These are phyloP conservation scores for Falco berigora DNA, from an alignment of 2,797 vertebrate species.

Conservation along the genomic window DNA sequence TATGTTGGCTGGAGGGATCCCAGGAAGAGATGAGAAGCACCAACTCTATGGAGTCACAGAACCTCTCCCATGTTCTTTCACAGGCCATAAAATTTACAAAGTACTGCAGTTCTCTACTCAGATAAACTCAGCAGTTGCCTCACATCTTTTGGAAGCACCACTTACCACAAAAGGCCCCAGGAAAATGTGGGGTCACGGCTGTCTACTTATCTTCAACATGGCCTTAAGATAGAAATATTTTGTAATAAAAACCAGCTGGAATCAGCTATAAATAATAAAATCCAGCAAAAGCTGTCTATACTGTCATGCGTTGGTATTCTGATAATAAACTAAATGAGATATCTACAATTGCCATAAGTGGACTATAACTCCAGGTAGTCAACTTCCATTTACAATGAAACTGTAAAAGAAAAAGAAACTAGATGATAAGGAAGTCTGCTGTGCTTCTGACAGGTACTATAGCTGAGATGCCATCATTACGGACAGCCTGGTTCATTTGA, in stretches of 20 bases:
- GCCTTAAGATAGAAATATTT: constrained; percentile 27
- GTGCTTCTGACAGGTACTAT: background rate
- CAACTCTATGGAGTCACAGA: background rate
- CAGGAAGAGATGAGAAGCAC: background rate
- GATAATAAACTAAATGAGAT: background rate
- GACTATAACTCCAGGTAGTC: background rate
- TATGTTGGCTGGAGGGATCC: background rate
- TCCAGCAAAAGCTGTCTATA: background rate
- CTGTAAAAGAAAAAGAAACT: background rate
- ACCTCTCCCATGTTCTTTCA: background rate
- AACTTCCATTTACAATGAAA: background rate
- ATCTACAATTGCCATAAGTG: background rate
- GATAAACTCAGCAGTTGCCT: background rate
- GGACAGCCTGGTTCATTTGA: background rate
- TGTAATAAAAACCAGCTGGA: background rate
- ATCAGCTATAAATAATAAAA: constrained; percentile 18
- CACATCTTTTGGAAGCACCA: background rate
- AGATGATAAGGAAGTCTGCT: background rate
- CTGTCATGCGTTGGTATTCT: background rate
- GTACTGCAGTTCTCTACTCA: background rate
- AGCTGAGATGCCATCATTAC: background rate
- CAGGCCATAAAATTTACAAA: background rate
- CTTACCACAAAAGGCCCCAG: background rate
- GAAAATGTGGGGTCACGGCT: background rate
- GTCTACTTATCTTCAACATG: background rate